A percentile compares a stretch with the other conserved stretches of the same genome.
Conservation (phyloP, 1,140 invertebrate genomes). For the Drosophila tani region DNA sequence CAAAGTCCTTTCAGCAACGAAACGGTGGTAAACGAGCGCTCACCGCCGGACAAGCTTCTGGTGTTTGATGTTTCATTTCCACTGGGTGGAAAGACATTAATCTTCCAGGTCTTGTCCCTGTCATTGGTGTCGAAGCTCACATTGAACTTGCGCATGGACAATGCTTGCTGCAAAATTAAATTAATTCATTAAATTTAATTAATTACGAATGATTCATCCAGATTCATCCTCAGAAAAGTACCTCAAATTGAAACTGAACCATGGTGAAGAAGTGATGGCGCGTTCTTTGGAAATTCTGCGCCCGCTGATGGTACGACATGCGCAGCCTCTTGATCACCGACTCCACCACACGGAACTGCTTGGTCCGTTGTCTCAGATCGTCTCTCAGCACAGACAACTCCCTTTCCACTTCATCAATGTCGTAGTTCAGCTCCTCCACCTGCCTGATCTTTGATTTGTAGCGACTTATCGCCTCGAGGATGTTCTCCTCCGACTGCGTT, state of each 20-base stretch:
- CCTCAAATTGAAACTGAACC: conserved; percentile 64
- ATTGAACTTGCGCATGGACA: conserved; percentile 79
- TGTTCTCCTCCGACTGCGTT: conserved; percentile 45
- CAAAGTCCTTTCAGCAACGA: conserved; percentile 97
- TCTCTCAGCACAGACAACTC: conserved; percentile 23
- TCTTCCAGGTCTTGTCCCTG: conserved; percentile 86
- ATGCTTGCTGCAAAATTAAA: conserved; percentile 38
- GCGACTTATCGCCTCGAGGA: conserved; percentile 54
- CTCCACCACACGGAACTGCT: conserved; percentile 10
- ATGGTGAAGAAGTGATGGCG: conserved; percentile 67
- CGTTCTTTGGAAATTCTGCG: conserved; percentile 53
- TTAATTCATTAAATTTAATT: neutral
- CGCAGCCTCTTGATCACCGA: conserved; percentile 55
- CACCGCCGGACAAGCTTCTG: conserved; percentile 95
- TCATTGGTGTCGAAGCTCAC: conserved; percentile 88
- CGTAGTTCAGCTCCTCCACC: conserved; percentile 51
- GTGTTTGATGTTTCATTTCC: conserved; percentile 85
- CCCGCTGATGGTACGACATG: conserved; percentile 49
- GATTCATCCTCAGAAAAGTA: neutral
- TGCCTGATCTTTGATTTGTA: conserved; percentile 66
- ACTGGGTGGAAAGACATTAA: conserved; percentile 87
- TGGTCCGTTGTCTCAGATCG: conserved; percentile 10
- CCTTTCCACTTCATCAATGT: conserved; percentile 41
- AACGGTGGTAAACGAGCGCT: conserved; percentile 97
- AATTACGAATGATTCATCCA: neutral